phyloP scores from a whole-genome alignment of 2,113 vertebrate genomes.

The Climacteris rufus region DNA sequence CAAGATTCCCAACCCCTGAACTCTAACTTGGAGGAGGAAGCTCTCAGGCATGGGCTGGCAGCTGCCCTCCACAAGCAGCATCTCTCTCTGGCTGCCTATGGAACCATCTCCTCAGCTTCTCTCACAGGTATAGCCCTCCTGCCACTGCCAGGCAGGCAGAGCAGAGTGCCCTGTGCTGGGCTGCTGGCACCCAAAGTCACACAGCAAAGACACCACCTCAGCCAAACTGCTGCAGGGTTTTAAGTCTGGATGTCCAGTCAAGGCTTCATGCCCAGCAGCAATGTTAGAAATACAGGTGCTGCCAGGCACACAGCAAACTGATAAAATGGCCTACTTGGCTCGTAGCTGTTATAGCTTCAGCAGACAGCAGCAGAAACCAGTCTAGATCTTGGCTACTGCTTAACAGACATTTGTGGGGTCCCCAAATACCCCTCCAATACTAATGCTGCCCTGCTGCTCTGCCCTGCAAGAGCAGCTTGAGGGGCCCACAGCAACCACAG shows the following conservation, averaged over 20 bases:
- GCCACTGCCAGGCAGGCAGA: fast-evolving
- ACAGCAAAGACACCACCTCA: not conserved
- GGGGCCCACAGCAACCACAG: not conserved
- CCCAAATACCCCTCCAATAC: not conserved
- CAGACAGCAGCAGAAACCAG: not conserved
- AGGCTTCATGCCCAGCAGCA: not conserved
- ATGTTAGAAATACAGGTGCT: not conserved
- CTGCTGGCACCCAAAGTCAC: not conserved
- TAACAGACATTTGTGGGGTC: not conserved
- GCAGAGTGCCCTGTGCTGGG: not conserved
- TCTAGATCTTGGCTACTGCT: not conserved
- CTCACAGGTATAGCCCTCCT: constrained; percentile 74
- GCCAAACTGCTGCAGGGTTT: not conserved
- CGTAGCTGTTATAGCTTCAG: not conserved
- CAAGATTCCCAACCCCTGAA: constrained; percentile 65
- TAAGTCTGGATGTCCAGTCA: not conserved
- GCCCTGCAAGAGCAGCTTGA: not conserved
- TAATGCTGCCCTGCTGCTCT: not conserved
- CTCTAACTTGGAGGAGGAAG: constrained; percentile 68
- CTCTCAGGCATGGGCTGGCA: constrained; percentile 75
- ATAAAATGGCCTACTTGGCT: not conserved
- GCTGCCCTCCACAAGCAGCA: constrained; percentile 63
- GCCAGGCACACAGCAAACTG: not conserved
- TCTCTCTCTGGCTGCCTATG: constrained; percentile 76
- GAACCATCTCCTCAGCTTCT: constrained; percentile 77